Evolutionary conservation across 1,140 invertebrate genomes (phyloP), one percentile per base, ranked within the genome.

Genomic region (Panulirus ornatus): DNA sequence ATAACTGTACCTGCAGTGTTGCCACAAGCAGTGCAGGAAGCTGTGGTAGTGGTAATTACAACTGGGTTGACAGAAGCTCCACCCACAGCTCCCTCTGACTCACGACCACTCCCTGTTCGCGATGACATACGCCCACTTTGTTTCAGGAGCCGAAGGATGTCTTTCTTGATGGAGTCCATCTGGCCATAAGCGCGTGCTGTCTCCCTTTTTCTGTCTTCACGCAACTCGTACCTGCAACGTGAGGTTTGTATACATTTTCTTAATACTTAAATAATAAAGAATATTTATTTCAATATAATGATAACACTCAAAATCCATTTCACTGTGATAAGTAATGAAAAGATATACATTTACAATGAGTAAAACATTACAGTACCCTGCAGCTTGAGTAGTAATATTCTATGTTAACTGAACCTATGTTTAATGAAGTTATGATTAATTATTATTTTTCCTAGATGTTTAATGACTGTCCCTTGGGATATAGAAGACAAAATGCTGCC

Each of bases 141-240:
- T 51, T 86, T 85, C 19, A 91, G 63, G 47, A 91, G 90, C 9
- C 84, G 54, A 38, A 94, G 93, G 36, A 95, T 94, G 92, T 95
- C 95, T 30, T 93, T 92, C 51, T 95, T 94, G 14, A 95, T 93
- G 51, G 93, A 94, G 76, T 95, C 95, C 87, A 95, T 93, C 87
- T 95, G 94, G 40, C 92, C 92, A 14, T 94, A 93, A 8, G 94
- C 93, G n/a, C 94, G 90, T 6, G 93, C 93, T 6, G 94, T 93
- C 92, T 95, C 95, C 73, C 94, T 92, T 78, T 94, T 94, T 19
- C 95, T 89, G 90, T 95, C 95, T 91, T 95, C 95, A 19, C 95
- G 93, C n/a, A 95, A 92, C 92, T 95, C 95, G 85, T 94, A 95
- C 90, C 95, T 95, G 91, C 11, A 92, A 93, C 90, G 75, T n/a